These are phyloP conservation scores for Lutjanus argentimaculatus DNA, from an alignment of 2,797 vertebrate genomes.

Conservation along the genomic window DNA sequence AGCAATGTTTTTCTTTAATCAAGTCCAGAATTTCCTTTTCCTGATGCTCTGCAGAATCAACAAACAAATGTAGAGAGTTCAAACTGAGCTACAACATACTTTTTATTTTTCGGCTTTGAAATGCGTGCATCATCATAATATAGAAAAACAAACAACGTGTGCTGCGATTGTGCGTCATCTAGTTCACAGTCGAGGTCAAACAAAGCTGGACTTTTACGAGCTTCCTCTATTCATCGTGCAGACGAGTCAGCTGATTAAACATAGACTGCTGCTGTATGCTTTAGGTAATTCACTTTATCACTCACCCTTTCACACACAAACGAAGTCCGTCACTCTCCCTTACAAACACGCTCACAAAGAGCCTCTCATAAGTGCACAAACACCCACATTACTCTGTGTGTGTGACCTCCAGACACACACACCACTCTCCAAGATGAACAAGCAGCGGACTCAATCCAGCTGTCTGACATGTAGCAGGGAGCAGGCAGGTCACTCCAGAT, in stretches of 20 bases:
- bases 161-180: background rate
- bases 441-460: conserved; percentile 45
- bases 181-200: conserved; percentile 23
- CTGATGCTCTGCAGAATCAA: background rate
- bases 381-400: conserved; percentile 25
- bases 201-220: conserved; percentile 20
- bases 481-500: conserved; percentile 47
- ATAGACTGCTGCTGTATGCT: conserved; percentile 51
- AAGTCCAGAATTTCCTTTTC: background rate
- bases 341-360: conserved; percentile 52
- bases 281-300: conserved; percentile 55
- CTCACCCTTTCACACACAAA: conserved; percentile 30
- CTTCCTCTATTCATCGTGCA: conserved; percentile 23
- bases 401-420: conserved; percentile 55
- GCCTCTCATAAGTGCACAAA: conserved; percentile 45
- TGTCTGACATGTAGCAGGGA: conserved; percentile 38
- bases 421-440: conserved; percentile 56
- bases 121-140: background rate
- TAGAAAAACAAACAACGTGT: too few species aligned
- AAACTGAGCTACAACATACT: background rate
- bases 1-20: background rate
- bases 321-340: conserved; percentile 28
- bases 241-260: conserved; percentile 64
- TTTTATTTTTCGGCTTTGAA: background rate
- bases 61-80: background rate